Base-by-base conservation (phyloP, 2,888 invertebrate genomes). In the Holacanthella duospinosa region DNA sequence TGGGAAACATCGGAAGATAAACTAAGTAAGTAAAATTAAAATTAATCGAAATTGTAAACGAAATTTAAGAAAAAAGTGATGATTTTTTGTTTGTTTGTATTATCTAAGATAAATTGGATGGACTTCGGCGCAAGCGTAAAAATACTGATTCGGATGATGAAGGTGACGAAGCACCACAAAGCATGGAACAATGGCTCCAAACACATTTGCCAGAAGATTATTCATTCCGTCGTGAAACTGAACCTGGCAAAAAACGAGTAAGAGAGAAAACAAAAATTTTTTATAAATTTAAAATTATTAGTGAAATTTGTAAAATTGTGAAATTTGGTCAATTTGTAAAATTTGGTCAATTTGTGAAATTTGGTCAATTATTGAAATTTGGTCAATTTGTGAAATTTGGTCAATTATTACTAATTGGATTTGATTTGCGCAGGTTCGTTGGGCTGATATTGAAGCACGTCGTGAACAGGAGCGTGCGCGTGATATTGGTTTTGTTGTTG, bases 381-480 rank as follows among this genome's bases (percentile, higher is more conserved):
- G n/a, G n/a, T n/a, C n/a, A n/a, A n/a, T n/a, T n/a, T n/a, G n/a
- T n/a, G n/a, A n/a, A n/a, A n/a, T n/a, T n/a, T n/a, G n/a, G n/a
- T n/a, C n/a, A n/a, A n/a, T n/a, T n/a, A n/a, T n/a, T n/a, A n/a
- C n/a, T n/a, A n/a, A n/a, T n/a, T n/a, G n/a, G n/a, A n/a, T n/a
- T n/a, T n/a, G n/a, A 19, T 12, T 26, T 55, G 29, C 75, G 29
- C 75, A 96, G 95, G 95, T 96, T 74, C 87, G 95, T 74, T 96
- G 96, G 96, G 95, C 95, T 59, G 96, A 96, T 79, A 82, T 96
- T 75, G 96, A 96, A 81, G 95, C 95, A 78, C 83, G 87, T 75
- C 88, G 89, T 74, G 81, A 89, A 75, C 93, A 93, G 80, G 88
- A 89, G 77, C 89, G 93, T 80, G 88, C 93, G 85, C 85, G 93